phyloP scores from a whole-genome alignment of 2,888 invertebrate species.

The Papilio demoleus region DNA sequence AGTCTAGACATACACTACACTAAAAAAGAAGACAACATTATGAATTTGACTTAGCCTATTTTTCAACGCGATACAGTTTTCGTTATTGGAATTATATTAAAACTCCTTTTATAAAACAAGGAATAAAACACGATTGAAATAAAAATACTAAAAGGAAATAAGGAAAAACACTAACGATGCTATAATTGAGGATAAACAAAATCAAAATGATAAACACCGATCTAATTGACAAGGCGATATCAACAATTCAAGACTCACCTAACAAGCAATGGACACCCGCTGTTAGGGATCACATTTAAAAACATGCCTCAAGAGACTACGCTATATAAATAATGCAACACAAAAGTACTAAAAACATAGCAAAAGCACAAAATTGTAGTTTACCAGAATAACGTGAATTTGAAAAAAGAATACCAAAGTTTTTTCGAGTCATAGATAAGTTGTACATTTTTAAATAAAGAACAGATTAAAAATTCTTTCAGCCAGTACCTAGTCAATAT shows the following conservation, averaged over 20 bases:
- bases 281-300: conserved; percentile 47
- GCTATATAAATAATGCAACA: conserved; percentile 37
- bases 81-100: too few species aligned
- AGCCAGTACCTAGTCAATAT: neutral
- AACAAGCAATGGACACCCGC: conserved; percentile 43
- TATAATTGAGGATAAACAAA: conserved; percentile 34
- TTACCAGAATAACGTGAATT: neutral
- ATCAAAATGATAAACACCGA: conserved; percentile 19
- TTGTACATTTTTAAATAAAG: too few species aligned
- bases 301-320: conserved; percentile 57
- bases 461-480: neutral
- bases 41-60: too few species aligned
- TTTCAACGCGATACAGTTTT: too few species aligned
- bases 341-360: conserved; percentile 33
- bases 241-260: conserved; percentile 35
- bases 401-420: neutral
- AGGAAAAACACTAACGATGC: conserved; percentile 30
- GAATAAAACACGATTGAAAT: too few species aligned
- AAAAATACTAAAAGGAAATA: neutral
- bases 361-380: neutral
- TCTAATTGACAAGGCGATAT: conserved; percentile 31
- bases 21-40: too few species aligned
- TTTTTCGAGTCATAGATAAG: too few species aligned
- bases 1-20: too few species aligned
- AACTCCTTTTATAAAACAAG: too few species aligned